Conservation (phyloP, 2,888 invertebrate genomes). For the Linyphia triangularis region DNA sequence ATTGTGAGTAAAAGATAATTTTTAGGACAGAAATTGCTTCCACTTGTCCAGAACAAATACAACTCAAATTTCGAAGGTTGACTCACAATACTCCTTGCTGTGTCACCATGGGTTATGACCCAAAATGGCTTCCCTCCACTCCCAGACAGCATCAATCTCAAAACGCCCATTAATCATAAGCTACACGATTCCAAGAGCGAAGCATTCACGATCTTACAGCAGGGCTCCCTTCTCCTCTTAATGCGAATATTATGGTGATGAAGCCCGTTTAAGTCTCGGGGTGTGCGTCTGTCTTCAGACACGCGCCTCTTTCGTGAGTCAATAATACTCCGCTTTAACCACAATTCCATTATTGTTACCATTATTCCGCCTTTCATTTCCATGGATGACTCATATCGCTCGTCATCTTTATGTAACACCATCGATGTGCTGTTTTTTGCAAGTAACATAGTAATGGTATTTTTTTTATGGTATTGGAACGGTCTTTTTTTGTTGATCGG, state of each 20-base stretch:
- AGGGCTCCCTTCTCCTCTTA: constrained; percentile 43
- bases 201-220: constrained; percentile 30
- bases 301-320: constrained; percentile 57
- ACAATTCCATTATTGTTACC: neutral
- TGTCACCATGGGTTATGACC: constrained; percentile 9
- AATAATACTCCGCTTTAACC: constrained; percentile 41
- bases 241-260: constrained; percentile 70
- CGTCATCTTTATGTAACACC: neutral
- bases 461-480: neutral
- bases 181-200: constrained; percentile 41
- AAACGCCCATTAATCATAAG: constrained; percentile 56
- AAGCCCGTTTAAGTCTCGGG: constrained; percentile 38
- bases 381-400: constrained; percentile 46
- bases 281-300: constrained; percentile 7
- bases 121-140: constrained; percentile 11
- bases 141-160: neutral
- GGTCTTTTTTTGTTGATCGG: no score
- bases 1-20: no score
- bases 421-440: neutral
- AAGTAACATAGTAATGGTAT: neutral
- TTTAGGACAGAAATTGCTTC: neutral
- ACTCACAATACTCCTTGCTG: neutral
- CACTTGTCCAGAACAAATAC: neutral
- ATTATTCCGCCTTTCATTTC: neutral
- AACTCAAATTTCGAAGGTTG: neutral